Percentiles rank a stretch among this genome's conserved stretches.
These are phyloP conservation scores for Leptothorax acervorum DNA, from an alignment of 2,888 invertebrate species.

Conservation along the genomic window DNA sequence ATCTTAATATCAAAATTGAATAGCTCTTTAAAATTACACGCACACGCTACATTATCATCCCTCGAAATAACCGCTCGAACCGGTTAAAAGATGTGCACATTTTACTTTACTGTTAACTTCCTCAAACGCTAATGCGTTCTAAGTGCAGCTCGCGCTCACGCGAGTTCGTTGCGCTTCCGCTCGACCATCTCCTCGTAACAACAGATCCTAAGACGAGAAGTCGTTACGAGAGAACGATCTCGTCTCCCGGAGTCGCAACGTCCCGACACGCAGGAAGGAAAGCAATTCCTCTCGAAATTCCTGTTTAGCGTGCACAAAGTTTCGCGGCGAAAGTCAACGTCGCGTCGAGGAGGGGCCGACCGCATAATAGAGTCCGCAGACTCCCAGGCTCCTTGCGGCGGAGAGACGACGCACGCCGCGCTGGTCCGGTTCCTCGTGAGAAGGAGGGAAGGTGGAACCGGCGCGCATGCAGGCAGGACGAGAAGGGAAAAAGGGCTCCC, in stretches of 20 bases:
- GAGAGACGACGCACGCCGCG: not conserved
- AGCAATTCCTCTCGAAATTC: conserved; percentile 9
- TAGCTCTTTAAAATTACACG: not conserved
- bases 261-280: not conserved
- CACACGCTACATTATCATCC: not conserved
- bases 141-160: conserved; percentile 29
- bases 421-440: conserved; percentile 37
- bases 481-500: not conserved
- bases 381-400: conserved; percentile 19
- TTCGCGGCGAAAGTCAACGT: conserved; percentile 30
- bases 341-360: not conserved
- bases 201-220: not conserved
- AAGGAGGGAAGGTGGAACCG: conserved; percentile 22
- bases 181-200: conserved; percentile 13
- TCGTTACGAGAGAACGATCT: conserved; percentile 17
- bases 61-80: conserved; percentile 1
- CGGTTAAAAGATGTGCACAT: conserved; percentile 42
- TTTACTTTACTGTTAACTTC: conserved; percentile 49
- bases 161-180: conserved; percentile 51
- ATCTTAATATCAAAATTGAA: not conserved
- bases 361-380: conserved; percentile 34
- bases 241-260: not conserved
- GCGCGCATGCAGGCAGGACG: not conserved
- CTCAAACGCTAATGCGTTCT: conserved; percentile 11
- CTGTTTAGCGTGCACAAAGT: conserved; percentile 17